Evolutionary conservation across 2,113 vertebrate genomes (phyloP).

Genomic region (Paralichthys olivaceus): DNA sequence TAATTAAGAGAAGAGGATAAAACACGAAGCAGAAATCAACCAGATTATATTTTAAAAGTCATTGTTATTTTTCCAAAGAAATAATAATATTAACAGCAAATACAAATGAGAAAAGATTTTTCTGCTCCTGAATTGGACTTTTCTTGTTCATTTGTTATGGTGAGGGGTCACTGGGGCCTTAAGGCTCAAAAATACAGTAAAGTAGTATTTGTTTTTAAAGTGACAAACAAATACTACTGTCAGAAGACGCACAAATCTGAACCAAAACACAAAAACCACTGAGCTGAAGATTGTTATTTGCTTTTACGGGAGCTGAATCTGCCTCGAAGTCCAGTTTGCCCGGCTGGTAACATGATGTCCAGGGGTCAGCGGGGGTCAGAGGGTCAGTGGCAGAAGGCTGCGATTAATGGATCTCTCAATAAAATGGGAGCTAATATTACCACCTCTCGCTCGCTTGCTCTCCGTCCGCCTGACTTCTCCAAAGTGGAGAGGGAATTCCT

Average conservation of each 20-base stretch:
- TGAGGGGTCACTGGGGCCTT: background rate
- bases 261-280: background rate
- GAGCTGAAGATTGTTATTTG: background rate
- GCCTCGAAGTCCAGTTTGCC: constrained; percentile 39
- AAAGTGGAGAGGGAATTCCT: constrained; percentile 74
- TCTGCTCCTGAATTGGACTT: background rate
- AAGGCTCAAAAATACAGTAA: background rate
- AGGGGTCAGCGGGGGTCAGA: constrained; percentile 79
- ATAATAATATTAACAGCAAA: background rate
- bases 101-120: background rate
- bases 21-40: background rate
- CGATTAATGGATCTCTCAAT: constrained; percentile 86
- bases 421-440: constrained; percentile 85
- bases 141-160: background rate
- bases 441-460: constrained; percentile 58
- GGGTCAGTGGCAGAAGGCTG: constrained; percentile 81
- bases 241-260: background rate
- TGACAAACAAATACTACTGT: background rate
- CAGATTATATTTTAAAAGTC: background rate
- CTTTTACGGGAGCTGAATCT: constrained; percentile 6
- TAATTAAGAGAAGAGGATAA: constrained; percentile 35
- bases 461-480: constrained; percentile 59
- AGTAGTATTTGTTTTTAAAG: background rate
- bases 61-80: background rate
- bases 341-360: constrained; percentile 81